These are phyloP conservation scores for Sthenelais limicola DNA, from an alignment of 2,888 invertebrate species.

Conservation along the genomic window DNA sequence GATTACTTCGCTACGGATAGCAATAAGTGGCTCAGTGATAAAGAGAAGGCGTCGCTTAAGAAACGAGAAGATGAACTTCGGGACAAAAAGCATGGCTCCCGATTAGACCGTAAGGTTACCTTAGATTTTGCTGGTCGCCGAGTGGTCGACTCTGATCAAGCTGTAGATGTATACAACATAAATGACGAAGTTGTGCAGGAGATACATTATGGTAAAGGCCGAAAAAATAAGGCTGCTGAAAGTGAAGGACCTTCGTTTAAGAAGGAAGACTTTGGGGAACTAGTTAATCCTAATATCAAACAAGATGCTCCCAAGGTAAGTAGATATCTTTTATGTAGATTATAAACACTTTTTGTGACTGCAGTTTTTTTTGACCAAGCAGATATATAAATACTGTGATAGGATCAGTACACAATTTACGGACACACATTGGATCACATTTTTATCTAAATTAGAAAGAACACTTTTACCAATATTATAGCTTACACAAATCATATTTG, in stretches of 20 bases:
- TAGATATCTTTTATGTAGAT: too few species aligned
- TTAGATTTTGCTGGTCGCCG: slow-evolving; percentile 80
- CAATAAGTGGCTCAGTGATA: slow-evolving; percentile 86
- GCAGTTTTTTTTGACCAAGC: too few species aligned
- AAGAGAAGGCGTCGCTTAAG: slow-evolving; percentile 80
- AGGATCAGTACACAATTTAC: too few species aligned
- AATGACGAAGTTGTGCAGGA: slow-evolving; percentile 68
- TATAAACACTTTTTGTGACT: too few species aligned
- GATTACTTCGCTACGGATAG: slow-evolving; percentile 87
- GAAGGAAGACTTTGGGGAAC: slow-evolving; percentile 47
- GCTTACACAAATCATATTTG: too few species aligned
- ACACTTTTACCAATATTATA: too few species aligned
- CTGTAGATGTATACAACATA: slow-evolving; percentile 71
- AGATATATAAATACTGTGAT: too few species aligned
- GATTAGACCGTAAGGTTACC: slow-evolving; percentile 80
- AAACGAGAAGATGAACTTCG: slow-evolving; percentile 80
- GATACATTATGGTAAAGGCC: slow-evolving; percentile 61
- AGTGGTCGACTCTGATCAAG: slow-evolving; percentile 74
- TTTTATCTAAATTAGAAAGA: too few species aligned
- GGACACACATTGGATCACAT: too few species aligned
- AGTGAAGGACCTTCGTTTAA: slow-evolving; percentile 35
- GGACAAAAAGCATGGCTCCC: slow-evolving; percentile 80
- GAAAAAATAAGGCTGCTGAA: slow-evolving; percentile 46
- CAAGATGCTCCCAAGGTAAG: slow-evolving; percentile 60
- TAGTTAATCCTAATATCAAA: slow-evolving; percentile 62